Evolutionary conservation across 2,888 invertebrate genomes (phyloP), one percentile per base, ranked within the genome.

Genomic region (Stenodera caucasica): DNA sequence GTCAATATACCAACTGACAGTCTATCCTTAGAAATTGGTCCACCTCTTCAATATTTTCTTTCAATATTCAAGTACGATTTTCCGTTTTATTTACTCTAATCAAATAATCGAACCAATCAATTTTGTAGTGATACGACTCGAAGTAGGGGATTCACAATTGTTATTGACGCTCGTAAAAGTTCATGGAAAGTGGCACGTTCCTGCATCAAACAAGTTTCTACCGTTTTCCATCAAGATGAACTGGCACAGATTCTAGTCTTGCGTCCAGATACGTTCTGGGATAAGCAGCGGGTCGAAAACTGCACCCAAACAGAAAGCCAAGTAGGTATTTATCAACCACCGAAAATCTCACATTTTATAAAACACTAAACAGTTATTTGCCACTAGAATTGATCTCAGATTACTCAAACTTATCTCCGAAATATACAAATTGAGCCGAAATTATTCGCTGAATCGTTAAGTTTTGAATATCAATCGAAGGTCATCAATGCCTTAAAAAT

Each of bases 201-300:
- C 26, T 85, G 85, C 73, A 84, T 87, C 58, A 83, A 86, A 35
- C 83, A 84, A 70, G 84, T 87, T 50, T 83, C 82, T 58, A 78
- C 81, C 53, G 82, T 81, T 57, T 80, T 86, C 66, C 64, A 63
- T 37, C 63, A 68, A 50, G 73, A 77, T 55, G 75, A 77, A 66
- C 68, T 80, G 32, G 75, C 77, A 14, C 75, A 78, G 50, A 75
- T 83, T 56, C 83, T 90, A 71, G 88, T 91, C 60, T 81, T 92
- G 64, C 84, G 89, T 70, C 87, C 90, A 23, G 90, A 91, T 73
- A 88, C 88, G 51, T 89, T 90, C 80, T 88, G 90, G 85, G 90
- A 90, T 73, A 90, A 90, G 74, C 88, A 89, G 73, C 77, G 84
- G 29, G 87, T 90, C 50, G 89, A 89, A 75, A 86, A 86, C 69